phyloP scores from a whole-genome alignment of 2,113 vertebrate species.

The Sinosuthora webbiana region DNA sequence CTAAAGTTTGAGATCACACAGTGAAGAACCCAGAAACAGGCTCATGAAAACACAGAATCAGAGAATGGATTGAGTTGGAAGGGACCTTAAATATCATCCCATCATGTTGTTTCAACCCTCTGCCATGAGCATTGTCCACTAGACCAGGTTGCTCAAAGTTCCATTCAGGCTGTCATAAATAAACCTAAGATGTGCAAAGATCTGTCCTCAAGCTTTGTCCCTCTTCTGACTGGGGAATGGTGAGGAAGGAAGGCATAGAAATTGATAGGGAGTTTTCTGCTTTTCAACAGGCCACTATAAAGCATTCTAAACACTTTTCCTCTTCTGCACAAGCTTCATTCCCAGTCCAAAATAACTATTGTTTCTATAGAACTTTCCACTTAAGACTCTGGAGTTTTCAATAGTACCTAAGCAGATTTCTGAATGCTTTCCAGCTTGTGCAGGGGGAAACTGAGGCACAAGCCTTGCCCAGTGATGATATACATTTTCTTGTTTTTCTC shows the following conservation, averaged over 20 bases:
- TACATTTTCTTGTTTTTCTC: background rate
- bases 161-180: background rate
- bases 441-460: background rate
- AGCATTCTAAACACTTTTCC: background rate
- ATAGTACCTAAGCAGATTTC: background rate
- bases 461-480: rapidly evolving
- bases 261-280: background rate
- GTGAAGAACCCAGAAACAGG: background rate
- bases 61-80: background rate
- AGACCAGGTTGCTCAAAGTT: background rate
- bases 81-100: background rate
- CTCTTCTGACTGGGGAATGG: background rate
- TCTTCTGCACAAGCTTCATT: background rate
- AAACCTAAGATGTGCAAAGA: rapidly evolving
- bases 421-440: background rate
- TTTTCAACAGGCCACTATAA: background rate
- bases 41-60: background rate
- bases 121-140: too few relatives aligned
- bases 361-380: background rate
- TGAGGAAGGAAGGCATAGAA: background rate
- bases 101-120: background rate
- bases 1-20: background rate
- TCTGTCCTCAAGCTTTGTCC: too few relatives aligned
- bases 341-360: background rate
- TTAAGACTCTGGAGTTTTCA: background rate